Evolutionary conservation across 2,797 vertebrate species (phyloP).

Genomic region (Cephalopachus bancanus): DNA sequence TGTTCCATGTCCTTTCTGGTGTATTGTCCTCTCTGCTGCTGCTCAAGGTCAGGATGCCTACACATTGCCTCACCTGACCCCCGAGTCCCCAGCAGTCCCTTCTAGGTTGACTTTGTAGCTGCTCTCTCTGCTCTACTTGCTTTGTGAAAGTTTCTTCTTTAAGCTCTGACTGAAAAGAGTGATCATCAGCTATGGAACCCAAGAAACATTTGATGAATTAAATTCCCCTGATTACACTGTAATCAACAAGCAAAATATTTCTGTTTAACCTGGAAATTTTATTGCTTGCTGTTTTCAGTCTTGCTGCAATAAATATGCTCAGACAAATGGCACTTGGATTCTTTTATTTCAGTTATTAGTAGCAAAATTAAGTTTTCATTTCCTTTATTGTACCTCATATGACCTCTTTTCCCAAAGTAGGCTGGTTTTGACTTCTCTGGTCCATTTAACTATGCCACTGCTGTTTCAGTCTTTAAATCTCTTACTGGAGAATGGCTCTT

Average conservation of each 20-base stretch:
- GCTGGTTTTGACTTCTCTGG: neutral
- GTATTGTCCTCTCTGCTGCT: neutral
- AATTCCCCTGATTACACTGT: neutral
- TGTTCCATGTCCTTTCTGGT: neutral
- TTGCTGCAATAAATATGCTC: neutral
- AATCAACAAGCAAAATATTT: slow-evolving; percentile 45
- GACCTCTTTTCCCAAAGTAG: neutral
- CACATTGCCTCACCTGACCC: neutral
- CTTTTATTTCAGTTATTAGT: slow-evolving; percentile 14
- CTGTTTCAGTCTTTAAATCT: neutral
- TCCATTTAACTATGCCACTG: neutral
- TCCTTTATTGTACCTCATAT: neutral
- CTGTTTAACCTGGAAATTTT: slow-evolving; percentile 36
- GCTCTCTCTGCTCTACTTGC: neutral
- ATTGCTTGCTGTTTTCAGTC: neutral
- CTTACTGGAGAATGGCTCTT: neutral
- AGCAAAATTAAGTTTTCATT: slow-evolving; percentile 23
- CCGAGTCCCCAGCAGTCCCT: neutral
- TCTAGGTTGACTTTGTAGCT: neutral
- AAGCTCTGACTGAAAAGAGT: neutral
- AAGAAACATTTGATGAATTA: neutral
- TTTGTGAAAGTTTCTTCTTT: slow-evolving; percentile 33
- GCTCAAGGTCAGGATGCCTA: accelerated
- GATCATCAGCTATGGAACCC: neutral
- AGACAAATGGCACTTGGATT: neutral